Evolutionary conservation across 1,140 invertebrate genomes (phyloP).

Genomic region (Pseudomyrmex flavicornis): DNA sequence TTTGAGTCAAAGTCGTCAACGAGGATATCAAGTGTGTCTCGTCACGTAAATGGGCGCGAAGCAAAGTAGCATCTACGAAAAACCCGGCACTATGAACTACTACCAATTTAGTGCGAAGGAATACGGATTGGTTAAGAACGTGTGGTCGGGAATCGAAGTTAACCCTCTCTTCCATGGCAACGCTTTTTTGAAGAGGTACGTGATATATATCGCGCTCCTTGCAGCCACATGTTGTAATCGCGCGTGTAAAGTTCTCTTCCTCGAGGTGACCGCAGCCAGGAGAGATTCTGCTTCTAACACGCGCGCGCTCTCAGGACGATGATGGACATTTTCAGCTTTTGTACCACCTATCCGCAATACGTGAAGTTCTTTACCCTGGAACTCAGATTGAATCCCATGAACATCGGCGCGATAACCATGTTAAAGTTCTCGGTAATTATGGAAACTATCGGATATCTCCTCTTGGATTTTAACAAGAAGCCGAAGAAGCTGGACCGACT

Average conservation of each 20-base stretch:
- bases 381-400: constrained; percentile 57
- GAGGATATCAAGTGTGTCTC: background rate
- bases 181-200: constrained; percentile 69
- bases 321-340: constrained; percentile 65
- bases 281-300: too few species aligned
- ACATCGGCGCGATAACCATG: constrained; percentile 60
- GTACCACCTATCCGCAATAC: constrained; percentile 71
- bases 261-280: too few species aligned
- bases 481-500: constrained; percentile 70
- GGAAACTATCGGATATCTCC: constrained; percentile 73
- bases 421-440: constrained; percentile 71
- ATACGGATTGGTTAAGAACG: constrained; percentile 64
- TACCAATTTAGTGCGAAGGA: constrained; percentile 66
- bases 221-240: background rate
- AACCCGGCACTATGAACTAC: constrained; percentile 47
- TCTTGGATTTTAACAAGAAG: constrained; percentile 74
- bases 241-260: background rate
- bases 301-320: background rate
- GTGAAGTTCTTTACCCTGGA: constrained; percentile 72
- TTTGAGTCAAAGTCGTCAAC: too few species aligned
- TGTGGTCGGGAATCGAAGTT: constrained; percentile 70
- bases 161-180: constrained; percentile 73
- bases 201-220: background rate
- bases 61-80: constrained; percentile 67
- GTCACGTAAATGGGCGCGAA: constrained; percentile 62